Base-by-base conservation (phyloP, 2,113 vertebrate genomes). In the Haemorhous mexicanus region DNA sequence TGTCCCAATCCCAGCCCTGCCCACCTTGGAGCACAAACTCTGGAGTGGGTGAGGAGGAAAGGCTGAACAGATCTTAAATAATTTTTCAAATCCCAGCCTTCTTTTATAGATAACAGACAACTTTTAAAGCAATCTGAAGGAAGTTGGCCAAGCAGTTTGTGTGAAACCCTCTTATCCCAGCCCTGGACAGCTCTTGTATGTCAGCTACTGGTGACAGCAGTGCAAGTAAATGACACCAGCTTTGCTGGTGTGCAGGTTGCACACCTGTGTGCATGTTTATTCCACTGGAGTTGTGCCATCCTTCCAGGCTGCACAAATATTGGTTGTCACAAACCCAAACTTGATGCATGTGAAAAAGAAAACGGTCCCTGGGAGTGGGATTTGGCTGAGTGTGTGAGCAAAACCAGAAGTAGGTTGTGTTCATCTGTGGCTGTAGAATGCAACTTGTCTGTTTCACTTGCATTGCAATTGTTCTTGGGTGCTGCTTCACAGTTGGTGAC, bases 181-280 rank as follows among this genome's bases (percentile, higher is more conserved):
- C 17, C 23, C 11, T 26, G 82, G 35, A 7, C 24, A 59, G 44
- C 62, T 85, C 47, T 70, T 39, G 35, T 63, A 3, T 44, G 15
- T 22, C 44, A 61, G 76, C 84, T 33, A 0, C 9, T 61, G 61
- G n/a, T 1, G 7, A 26, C 41, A 55, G 44, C 35, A 22, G 26
- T 7, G 13, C 28, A 2, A 16, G 49, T 24, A 4, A 28, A 1
- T 27, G 59, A 3, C 66, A 18, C 44, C 44, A 17, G 1, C 63
- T 52, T 7, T 30, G 26, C 6, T 35, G 56, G 7, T 22, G 32
- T 37, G 5, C 11, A 3, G 46, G 43, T 39, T 28, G 46, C 23
- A 32, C 61, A 6, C 59, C 41, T 50, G 18, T 14, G 6, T 27
- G 22, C 6, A 0, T 0, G 0, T 20, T 24, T 73, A 24, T 30